Percentiles rank a stretch among this genome's conserved stretches.
Evolutionary conservation across 2,797 vertebrate species (phyloP).

Genomic region (Lithobates pipiens): DNA sequence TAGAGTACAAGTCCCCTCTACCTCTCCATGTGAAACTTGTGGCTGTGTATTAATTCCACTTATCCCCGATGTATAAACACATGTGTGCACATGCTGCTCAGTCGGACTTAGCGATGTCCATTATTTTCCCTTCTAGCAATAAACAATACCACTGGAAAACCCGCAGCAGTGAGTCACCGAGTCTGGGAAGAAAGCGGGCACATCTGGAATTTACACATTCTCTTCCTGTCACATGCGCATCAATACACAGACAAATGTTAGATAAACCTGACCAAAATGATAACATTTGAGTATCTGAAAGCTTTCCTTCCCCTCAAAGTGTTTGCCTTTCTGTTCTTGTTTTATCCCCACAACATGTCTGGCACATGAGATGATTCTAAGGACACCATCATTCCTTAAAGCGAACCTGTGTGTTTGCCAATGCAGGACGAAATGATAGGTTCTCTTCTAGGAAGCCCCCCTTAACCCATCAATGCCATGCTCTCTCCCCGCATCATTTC

Average conservation of each 20-base stretch:
- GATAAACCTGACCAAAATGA: slow-evolving; percentile 39
- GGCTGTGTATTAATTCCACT: neutral
- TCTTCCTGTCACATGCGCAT: slow-evolving; percentile 56
- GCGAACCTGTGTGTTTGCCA: no score
- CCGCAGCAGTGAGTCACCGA: slow-evolving; percentile 29
- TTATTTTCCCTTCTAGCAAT: neutral
- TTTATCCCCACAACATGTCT: no score
- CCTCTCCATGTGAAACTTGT: no score
- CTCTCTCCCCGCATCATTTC: no score
- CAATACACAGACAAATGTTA: slow-evolving; percentile 41
- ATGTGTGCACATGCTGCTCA: neutral
- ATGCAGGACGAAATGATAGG: no score
- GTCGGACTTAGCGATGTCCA: neutral
- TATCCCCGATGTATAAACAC: neutral
- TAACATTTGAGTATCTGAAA: slow-evolving; percentile 54
- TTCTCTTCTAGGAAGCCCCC: no score
- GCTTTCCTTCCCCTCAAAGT: neutral
- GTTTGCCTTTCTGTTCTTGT: no score
- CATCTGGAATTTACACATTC: slow-evolving; percentile 46
- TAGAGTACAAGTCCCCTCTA: no score
- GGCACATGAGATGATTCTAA: no score
- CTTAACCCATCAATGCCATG: no score
- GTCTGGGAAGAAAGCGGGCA: slow-evolving; percentile 29
- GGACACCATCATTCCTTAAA: no score
- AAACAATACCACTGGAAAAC: slow-evolving; percentile 53